phyloP scores from a whole-genome alignment of 2,888 invertebrate genomes.

The Pseudococcus longispinus region DNA sequence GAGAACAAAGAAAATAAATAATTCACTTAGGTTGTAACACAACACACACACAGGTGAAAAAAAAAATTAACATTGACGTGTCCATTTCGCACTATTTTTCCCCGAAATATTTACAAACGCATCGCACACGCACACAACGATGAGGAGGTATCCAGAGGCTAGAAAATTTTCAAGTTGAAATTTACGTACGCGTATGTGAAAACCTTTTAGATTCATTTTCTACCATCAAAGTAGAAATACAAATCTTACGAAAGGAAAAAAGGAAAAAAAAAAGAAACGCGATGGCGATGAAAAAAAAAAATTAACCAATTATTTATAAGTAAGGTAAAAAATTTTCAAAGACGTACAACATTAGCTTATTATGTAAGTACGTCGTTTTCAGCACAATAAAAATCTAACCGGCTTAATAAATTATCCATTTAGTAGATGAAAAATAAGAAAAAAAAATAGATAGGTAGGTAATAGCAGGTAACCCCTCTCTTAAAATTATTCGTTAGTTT shows the following conservation, averaged over 20 bases:
- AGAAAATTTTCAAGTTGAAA: constrained; percentile 21
- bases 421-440: background rate
- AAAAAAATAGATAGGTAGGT: background rate
- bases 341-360: constrained; percentile 58
- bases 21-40: background rate
- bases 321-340: too few relatives aligned
- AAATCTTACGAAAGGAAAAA: background rate
- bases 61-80: background rate
- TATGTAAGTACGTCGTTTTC: background rate
- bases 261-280: background rate
- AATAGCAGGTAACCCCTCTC: background rate
- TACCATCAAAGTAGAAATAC: constrained; percentile 14
- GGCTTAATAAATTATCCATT: background rate
- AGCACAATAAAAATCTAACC: background rate
- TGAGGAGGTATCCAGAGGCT: background rate
- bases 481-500: constrained; percentile 28
- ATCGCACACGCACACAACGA: too few relatives aligned
- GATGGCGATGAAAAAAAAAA: constrained; percentile 9
- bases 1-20: constrained; percentile 14
- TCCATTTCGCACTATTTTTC: background rate
- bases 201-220: background rate
- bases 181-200: constrained; percentile 36
- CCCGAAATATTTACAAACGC: background rate
- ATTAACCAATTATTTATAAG: constrained; percentile 16
- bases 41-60: background rate